These are phyloP conservation scores for Aquatica leii DNA, from an alignment of 2,888 invertebrate species.

Conservation along the genomic window DNA sequence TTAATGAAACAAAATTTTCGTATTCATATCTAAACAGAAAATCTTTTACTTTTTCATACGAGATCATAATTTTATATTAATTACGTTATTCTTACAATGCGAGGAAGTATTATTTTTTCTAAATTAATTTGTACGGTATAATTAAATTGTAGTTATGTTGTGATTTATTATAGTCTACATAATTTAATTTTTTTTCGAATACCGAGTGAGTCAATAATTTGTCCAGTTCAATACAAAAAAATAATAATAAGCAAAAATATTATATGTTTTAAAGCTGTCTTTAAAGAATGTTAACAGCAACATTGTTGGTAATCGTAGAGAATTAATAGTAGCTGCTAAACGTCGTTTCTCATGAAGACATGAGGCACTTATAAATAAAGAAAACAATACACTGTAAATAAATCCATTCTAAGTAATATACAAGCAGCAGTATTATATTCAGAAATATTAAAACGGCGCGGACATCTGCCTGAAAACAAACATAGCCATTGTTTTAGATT, in stretches of 20 bases:
- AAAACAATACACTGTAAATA: slow-evolving; percentile 58
- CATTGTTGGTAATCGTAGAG: slow-evolving; percentile 48
- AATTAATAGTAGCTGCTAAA: slow-evolving; percentile 47
- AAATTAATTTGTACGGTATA: slow-evolving; percentile 47
- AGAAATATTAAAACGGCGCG: slow-evolving; percentile 52
- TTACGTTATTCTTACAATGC: slow-evolving; percentile 49
- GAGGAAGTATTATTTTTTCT: slow-evolving; percentile 44
- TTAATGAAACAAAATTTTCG: slow-evolving; percentile 37
- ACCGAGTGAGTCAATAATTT: too few species aligned
- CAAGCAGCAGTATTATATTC: slow-evolving; percentile 49
- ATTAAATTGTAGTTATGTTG: slow-evolving; percentile 60
- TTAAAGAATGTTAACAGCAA: not conserved
- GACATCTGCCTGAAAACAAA: slow-evolving; percentile 57
- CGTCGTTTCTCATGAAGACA: slow-evolving; percentile 48
- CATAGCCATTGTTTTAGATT: slow-evolving; percentile 59
- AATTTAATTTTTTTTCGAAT: slow-evolving; percentile 59
- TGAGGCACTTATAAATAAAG: slow-evolving; percentile 46
- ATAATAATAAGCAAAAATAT: slow-evolving; percentile 40
- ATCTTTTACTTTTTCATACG: slow-evolving; percentile 48
- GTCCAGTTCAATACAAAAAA: too few species aligned
- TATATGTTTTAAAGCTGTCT: slow-evolving; percentile 12
- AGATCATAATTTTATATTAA: too few species aligned
- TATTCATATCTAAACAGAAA: slow-evolving; percentile 49
- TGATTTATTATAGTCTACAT: slow-evolving; percentile 60
- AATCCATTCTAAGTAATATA: slow-evolving; percentile 53